Percentiles rank a stretch among this genome's conserved stretches.
phyloP scores from a whole-genome alignment of 2,113 vertebrate species.

The Petrocephalus microphthalmus region DNA sequence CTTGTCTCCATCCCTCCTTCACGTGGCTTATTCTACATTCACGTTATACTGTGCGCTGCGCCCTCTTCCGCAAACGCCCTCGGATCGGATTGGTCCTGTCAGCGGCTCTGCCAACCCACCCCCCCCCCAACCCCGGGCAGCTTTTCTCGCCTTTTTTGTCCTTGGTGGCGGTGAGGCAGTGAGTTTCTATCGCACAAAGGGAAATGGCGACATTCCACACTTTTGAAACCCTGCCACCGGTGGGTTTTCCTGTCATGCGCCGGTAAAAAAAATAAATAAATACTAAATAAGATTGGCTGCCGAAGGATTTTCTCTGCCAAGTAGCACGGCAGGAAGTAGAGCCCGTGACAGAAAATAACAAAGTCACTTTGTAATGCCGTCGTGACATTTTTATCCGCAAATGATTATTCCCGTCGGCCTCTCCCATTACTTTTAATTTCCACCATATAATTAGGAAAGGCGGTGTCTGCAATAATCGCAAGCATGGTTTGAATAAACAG shows the following conservation, averaged over 20 bases:
- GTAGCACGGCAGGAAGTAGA: not conserved
- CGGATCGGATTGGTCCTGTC: conserved; percentile 27
- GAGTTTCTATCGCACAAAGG: conserved; percentile 52
- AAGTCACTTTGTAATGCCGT: not conserved
- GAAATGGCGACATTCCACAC: conserved; percentile 46
- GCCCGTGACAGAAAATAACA: not conserved
- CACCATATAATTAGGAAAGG: not conserved
- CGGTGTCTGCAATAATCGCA: not conserved
- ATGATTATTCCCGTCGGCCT: not conserved
- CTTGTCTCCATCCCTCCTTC: not conserved
- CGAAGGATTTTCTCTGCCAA: not conserved
- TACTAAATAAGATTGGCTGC: not conserved
- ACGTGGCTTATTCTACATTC: not conserved
- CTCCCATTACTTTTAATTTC: not conserved
- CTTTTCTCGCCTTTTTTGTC: not conserved
- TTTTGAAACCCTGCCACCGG: conserved; percentile 39
- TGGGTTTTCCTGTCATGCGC: not conserved
- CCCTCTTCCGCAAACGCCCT: not conserved
- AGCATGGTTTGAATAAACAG: not conserved
- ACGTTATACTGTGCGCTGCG: not conserved
- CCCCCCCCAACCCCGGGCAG: conserved; percentile 36
- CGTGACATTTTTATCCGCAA: not conserved
- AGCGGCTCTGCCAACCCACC: conserved; percentile 36
- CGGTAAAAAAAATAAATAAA: not conserved
- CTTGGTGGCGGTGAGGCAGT: conserved; percentile 34